Evolutionary conservation across 1,140 invertebrate species (phyloP), one percentile per base, ranked within the genome.

Genomic region (Drosophila repletoides): DNA sequence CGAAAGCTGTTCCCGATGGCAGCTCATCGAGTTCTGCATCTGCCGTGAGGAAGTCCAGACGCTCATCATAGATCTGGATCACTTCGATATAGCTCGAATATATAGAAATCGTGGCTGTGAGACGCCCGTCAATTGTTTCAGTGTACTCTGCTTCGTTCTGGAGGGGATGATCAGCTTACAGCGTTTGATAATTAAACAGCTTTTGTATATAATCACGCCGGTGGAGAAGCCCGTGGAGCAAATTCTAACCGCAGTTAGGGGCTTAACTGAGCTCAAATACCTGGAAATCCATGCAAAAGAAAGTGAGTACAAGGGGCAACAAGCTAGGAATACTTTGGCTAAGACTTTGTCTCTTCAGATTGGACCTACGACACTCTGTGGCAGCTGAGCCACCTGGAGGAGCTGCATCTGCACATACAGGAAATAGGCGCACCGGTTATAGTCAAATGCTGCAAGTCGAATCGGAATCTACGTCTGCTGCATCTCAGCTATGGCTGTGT

Each of bases 371-470:
- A 71, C 5, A 68, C 40, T 1, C 15, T 83, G 5, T 12, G 31
- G 29, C 29, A 43, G 0, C 45, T 67, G 0, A 48, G 21, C 2
- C 46, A 56, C 6, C 26, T 83, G 2, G 55, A 77, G 31, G 24
- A 49, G 2, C 24, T 83, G 0, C 36, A 73, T 3, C 7, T 83
- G 4, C 28, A 40, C 0, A 6, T 84, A 6, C 48, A 38, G 2
- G 45, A 74, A 34, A 28, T 74, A n/a, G 2, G 0, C 2, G 6
- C 21, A 0, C 1, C 43, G 3, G 0, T 38, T 40, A 51, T 83
- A 19, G 38, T 33, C 5, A 77, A 84, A 15, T 66, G 59, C 48
- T 83, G 79, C 34, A 77, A 67, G 17, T 22, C 65, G 1, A 84
- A 74, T 19, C 17, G 12, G 1, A 73, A 52, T 38, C 56, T 83